Evolutionary conservation across 2,888 invertebrate genomes (phyloP), one percentile per base, ranked within the genome.

Genomic region (Cephus rjabovi): DNA sequence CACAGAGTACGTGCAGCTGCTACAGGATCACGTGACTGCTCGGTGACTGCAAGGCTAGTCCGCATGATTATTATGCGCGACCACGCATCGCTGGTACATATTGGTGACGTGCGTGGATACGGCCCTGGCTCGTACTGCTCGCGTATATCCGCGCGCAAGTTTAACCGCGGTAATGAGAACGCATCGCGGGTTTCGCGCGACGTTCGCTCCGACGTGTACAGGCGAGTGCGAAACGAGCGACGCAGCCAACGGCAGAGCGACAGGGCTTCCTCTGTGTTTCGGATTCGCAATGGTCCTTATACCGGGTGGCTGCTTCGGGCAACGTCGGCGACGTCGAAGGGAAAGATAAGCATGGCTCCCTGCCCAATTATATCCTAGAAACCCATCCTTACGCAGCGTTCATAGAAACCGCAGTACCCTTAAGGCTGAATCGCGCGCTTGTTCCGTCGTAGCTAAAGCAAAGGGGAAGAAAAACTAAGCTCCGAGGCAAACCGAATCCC

Each of bases 301-400:
- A 33, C 71, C 80, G 77, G 77, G 74, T 77, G 76, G 69, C 77
- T 76, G 77, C 73, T 70, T 35, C 77, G 56, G 30, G 73, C 34
- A 37, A 75, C 75, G 30, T 4, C 30, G 33, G n/a, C 23, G 23
- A 40, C 23, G 23, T 40, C 40, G 40, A 40, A 40, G 1, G 40
- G 6, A 23, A 6, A 40, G 15, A 4, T 6, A 23, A 23, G 1
- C 15, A 40, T 23, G 15, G 15, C 40, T 56, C 23, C 12, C 40
- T 2, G 4, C 9, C 40, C 15, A 56, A 56, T 56, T 23, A 9
- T 6, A 56, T 56, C 40, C 4, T 6, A 56, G 40, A 56, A 23
- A 56, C 1, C 2, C 23, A 23, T 4, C 40, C 40, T 56, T 23
- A 23, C 2, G 40, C 40, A 6, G 4, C 40, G 40, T 56, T 23